These are phyloP conservation scores for Hiodon tergisus DNA, from an alignment of 2,113 vertebrate species.

Conservation along the genomic window DNA sequence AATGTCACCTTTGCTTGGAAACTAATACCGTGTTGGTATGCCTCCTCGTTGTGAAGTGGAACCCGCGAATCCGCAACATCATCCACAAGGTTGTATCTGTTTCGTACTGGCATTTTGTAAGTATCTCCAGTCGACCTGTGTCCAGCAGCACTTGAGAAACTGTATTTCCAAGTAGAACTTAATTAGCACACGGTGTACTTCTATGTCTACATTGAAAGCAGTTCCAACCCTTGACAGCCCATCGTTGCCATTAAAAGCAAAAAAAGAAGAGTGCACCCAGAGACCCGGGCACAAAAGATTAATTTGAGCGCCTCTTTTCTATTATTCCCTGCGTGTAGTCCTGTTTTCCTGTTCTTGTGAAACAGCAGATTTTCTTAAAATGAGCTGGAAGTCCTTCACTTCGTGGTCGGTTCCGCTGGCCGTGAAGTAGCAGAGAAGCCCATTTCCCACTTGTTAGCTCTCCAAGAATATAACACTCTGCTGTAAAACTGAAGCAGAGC, in stretches of 20 bases:
- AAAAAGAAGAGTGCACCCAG: slow-evolving; percentile 28
- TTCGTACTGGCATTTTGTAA: slow-evolving; percentile 69
- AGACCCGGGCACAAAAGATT: slow-evolving; percentile 42
- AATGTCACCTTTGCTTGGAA: slow-evolving; percentile 85
- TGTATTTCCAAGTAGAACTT: slow-evolving; percentile 22
- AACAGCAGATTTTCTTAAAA: not conserved
- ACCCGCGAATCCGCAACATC: slow-evolving; percentile 78
- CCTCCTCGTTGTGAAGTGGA: slow-evolving; percentile 84
- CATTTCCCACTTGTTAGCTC: not conserved
- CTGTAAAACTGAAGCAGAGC: not conserved
- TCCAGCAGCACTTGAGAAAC: not conserved
- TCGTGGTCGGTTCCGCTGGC: not conserved
- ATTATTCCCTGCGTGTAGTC: not conserved
- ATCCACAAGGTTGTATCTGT: slow-evolving; percentile 89
- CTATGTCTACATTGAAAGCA: slow-evolving; percentile 22
- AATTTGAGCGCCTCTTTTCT: slow-evolving; percentile 33
- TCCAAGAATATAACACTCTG: too few species aligned
- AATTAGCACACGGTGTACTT: not conserved
- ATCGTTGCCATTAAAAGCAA: slow-evolving; percentile 33
- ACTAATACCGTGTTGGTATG: slow-evolving; percentile 80
- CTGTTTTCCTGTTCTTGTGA: not conserved
- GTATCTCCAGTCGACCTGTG: not conserved
- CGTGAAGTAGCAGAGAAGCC: not conserved
- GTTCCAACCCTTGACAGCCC: slow-evolving; percentile 34
- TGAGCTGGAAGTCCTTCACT: not conserved